Conservation (phyloP, 2,797 vertebrate genomes). For the Aselliscus stoliczkanus region DNA sequence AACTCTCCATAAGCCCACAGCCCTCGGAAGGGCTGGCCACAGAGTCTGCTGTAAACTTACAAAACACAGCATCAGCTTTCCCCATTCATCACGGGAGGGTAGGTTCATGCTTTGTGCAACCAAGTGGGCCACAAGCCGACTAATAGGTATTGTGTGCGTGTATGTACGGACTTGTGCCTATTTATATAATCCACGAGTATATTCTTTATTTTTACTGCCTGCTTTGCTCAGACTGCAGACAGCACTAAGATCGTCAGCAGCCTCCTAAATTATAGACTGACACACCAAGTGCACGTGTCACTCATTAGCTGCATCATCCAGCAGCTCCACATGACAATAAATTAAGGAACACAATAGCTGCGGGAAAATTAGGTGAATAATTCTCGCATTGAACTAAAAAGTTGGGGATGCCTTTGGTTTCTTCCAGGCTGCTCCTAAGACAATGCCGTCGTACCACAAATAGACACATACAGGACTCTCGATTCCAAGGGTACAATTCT, state of each 20-base stretch:
- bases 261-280: not conserved
- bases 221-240: not conserved
- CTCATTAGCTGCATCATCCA: not conserved
- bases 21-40: not conserved
- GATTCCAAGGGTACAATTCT: slow-evolving; percentile 68
- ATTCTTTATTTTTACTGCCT: slow-evolving; percentile 41
- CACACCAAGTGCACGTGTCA: not conserved
- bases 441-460: not conserved
- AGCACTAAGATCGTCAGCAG: not conserved
- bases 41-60: not conserved
- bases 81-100: fast-evolving
- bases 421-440: slow-evolving; percentile 38
- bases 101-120: not conserved
- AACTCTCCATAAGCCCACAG: not conserved
- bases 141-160: not conserved
- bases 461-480: slow-evolving; percentile 14
- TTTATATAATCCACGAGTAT: not conserved
- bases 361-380: slow-evolving; percentile 65
- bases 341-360: slow-evolving; percentile 23
- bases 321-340: not conserved
- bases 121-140: not conserved
- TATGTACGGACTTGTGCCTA: not conserved
- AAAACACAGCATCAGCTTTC: fast-evolving
- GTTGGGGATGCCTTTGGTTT: slow-evolving; percentile 14
- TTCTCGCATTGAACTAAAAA: slow-evolving; percentile 44